phyloP scores from a whole-genome alignment of 2,888 invertebrate species.

The Agriopis aurantiaria region DNA sequence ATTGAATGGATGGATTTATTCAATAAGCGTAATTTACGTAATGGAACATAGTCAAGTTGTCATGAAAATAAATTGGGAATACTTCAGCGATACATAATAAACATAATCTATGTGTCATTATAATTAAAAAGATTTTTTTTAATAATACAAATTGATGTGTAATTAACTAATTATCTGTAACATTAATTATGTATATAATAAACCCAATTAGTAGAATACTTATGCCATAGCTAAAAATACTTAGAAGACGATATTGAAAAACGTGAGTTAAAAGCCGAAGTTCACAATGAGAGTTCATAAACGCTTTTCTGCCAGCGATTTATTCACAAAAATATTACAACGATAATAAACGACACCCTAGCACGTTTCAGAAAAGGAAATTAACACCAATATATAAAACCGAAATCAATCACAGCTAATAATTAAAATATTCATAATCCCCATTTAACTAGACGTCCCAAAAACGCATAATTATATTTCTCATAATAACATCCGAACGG shows the following conservation, averaged over 20 bases:
- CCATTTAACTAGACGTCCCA: slow-evolving; percentile 30
- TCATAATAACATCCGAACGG: slow-evolving; percentile 36
- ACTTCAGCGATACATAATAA: neutral
- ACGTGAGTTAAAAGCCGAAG: too few species aligned
- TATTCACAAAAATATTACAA: neutral
- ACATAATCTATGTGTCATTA: too few species aligned
- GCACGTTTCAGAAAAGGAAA: slow-evolving; percentile 1
- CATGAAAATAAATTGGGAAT: neutral
- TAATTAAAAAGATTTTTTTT: too few species aligned
- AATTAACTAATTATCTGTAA: too few species aligned
- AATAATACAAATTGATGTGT: too few species aligned
- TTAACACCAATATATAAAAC: slow-evolving; percentile 11
- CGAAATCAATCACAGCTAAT: slow-evolving; percentile 32
- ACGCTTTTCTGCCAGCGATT: too few species aligned
- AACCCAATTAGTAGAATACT: too few species aligned
- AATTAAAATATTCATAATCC: slow-evolving; percentile 35
- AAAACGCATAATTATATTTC: slow-evolving; percentile 32
- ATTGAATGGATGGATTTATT: slow-evolving; percentile 56
- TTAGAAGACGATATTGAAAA: too few species aligned
- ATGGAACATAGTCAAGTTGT: slow-evolving; percentile 56
- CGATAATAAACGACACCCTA: neutral
- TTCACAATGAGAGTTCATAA: too few species aligned
- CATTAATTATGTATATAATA: too few species aligned
- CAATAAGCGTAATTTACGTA: slow-evolving; percentile 62
- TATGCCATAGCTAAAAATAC: too few species aligned